phyloP scores from a whole-genome alignment of 1,140 invertebrate genomes.

The Aphidius ervi region DNA sequence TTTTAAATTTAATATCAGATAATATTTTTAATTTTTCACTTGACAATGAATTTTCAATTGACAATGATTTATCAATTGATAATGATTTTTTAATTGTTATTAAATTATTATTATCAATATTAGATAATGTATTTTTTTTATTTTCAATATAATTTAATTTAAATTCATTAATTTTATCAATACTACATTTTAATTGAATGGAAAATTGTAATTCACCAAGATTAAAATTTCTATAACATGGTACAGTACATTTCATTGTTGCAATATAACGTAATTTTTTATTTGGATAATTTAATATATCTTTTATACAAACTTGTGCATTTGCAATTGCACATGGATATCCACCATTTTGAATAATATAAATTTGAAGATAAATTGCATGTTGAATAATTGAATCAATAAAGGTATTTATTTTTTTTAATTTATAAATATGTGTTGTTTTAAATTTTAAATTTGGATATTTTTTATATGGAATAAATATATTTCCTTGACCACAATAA shows the following conservation, averaged over 20 bases:
- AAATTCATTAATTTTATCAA: slow-evolving; percentile 33
- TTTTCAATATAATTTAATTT: slow-evolving; percentile 15
- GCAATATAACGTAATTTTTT: slow-evolving; percentile 41
- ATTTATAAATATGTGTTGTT: slow-evolving; percentile 36
- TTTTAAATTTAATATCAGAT: too few species aligned
- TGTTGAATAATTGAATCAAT: slow-evolving; percentile 32
- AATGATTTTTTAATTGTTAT: too few species aligned
- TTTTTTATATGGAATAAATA: slow-evolving; percentile 27
- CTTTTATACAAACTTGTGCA: slow-evolving; percentile 35
- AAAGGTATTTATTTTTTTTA: slow-evolving; percentile 34
- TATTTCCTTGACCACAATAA: slow-evolving; percentile 34
- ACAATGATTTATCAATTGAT: too few species aligned
- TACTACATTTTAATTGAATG: slow-evolving; percentile 38
- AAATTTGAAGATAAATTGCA: slow-evolving; percentile 33
- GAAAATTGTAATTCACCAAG: slow-evolving; percentile 43
- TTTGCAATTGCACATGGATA: slow-evolving; percentile 27
- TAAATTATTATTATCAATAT: too few species aligned
- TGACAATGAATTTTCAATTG: too few species aligned
- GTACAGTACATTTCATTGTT: slow-evolving; percentile 28
- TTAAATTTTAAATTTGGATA: slow-evolving; percentile 41
- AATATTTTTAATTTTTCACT: too few species aligned
- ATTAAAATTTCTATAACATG: slow-evolving; percentile 23
- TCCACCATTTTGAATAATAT: slow-evolving; percentile 23
- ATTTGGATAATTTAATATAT: slow-evolving; percentile 43
- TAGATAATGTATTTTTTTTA: too few species aligned